These are phyloP conservation scores for Synanthedon vespiformis DNA, from an alignment of 2,888 invertebrate species.

Conservation along the genomic window DNA sequence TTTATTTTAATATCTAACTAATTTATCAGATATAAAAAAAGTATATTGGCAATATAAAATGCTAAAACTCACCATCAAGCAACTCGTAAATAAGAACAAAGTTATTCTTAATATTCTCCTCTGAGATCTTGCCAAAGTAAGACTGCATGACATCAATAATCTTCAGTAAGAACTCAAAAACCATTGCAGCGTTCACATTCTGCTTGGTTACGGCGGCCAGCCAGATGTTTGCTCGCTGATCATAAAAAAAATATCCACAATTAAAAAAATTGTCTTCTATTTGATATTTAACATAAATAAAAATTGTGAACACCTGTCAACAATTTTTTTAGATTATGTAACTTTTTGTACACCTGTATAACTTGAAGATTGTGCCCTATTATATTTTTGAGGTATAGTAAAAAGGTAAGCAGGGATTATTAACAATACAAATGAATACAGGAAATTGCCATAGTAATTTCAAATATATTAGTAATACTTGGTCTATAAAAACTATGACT, in stretches of 20 bases:
- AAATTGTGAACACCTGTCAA: no score
- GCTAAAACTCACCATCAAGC: conserved; percentile 82
- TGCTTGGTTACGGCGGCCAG: conserved; percentile 99
- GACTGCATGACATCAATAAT: conserved; percentile 99
- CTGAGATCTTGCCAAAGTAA: conserved; percentile 99
- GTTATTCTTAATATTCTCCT: conserved; percentile 99
- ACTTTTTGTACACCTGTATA: no score
- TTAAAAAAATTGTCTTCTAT: no score
- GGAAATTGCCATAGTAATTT: no score
- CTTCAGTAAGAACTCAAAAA: conserved; percentile 97
- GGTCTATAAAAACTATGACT: no score
- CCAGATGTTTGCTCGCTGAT: conserved; percentile 97
- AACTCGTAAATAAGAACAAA: conserved; percentile 99
- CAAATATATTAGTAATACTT: no score
- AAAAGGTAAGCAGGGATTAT: no score
- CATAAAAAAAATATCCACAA: neutral
- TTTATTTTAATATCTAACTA: neutral
- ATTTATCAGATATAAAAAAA: neutral
- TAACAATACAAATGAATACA: no score
- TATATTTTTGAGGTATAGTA: no score
- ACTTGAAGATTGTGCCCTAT: no score
- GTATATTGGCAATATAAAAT: neutral
- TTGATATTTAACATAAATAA: no score
- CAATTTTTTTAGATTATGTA: no score
- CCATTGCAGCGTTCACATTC: conserved; percentile 99